Conservation (phyloP, 2,797 vertebrate genomes). For the Micrastur ruficollis region DNA sequence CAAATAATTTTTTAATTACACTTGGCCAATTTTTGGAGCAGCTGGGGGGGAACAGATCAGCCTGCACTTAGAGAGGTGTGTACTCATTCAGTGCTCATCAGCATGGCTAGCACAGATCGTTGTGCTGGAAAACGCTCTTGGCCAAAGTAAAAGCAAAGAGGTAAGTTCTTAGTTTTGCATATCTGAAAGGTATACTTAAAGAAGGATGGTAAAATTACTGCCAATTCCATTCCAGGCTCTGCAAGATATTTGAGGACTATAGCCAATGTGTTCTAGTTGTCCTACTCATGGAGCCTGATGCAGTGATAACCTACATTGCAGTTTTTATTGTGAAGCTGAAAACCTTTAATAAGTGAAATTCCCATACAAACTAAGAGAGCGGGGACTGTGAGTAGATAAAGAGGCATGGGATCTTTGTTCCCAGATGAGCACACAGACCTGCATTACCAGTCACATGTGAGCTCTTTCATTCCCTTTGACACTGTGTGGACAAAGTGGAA, state of each 20-base stretch:
- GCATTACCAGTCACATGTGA: fast-evolving
- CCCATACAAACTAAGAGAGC: not conserved
- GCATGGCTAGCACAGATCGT: fast-evolving
- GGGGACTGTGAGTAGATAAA: not conserved
- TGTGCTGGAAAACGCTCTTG: not conserved
- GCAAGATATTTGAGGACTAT: not conserved
- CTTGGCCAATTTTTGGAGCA: not conserved
- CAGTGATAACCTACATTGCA: not conserved
- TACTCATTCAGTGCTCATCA: not conserved
- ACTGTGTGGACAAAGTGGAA: not conserved
- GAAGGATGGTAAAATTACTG: too few species aligned
- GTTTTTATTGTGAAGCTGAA: not conserved
- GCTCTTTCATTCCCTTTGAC: not conserved
- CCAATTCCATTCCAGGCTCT: not conserved
- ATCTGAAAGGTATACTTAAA: not conserved
- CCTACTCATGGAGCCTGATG: not conserved
- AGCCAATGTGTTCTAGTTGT: fast-evolving
- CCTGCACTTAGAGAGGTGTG: not conserved
- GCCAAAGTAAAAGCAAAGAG: not conserved
- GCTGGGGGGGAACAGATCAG: not conserved
- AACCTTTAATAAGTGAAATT: not conserved
- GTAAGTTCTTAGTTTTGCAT: not conserved
- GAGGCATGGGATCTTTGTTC: fast-evolving
- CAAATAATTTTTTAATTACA: not conserved
- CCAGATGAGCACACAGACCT: not conserved